Conservation (phyloP, 2,797 vertebrate species). For the Gymnodraco acuticeps region DNA sequence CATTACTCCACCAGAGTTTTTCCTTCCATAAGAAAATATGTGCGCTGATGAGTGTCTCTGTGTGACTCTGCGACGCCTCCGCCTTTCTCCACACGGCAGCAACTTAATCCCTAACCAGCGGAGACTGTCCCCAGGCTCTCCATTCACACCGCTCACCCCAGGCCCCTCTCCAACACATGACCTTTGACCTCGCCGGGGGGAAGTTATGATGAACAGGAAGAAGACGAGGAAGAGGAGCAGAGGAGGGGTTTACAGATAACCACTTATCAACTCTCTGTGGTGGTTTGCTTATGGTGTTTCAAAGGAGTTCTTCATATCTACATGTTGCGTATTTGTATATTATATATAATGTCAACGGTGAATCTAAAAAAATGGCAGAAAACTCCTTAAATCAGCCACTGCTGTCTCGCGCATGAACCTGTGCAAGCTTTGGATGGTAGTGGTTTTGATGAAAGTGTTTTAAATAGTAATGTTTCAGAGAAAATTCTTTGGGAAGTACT, state of each 20-base stretch:
- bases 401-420: too few species aligned
- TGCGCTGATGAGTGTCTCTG: conserved; percentile 55
- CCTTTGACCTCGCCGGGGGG: conserved; percentile 40
- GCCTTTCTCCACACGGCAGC: conserved; percentile 60
- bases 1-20: conserved; percentile 24
- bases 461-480: too few species aligned
- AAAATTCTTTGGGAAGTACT: too few species aligned
- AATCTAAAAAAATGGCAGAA: too few species aligned
- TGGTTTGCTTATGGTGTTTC: too few species aligned
- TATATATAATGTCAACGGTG: too few species aligned
- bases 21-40: neutral
- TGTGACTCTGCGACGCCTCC: conserved; percentile 66
- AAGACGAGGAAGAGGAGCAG: neutral
- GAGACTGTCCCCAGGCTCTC: conserved; percentile 65
- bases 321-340: too few species aligned
- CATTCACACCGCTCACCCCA: conserved; percentile 32
- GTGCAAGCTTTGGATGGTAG: too few species aligned
- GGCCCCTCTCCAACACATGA: conserved; percentile 39
- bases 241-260: neutral
- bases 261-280: neutral
- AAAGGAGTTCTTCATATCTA: too few species aligned
- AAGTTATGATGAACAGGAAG: conserved; percentile 48
- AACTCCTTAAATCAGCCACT: too few species aligned
- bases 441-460: too few species aligned
- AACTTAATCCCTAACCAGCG: conserved; percentile 72